Conservation (phyloP, 2,797 vertebrate genomes). For the Hydrolagus colliei region DNA sequence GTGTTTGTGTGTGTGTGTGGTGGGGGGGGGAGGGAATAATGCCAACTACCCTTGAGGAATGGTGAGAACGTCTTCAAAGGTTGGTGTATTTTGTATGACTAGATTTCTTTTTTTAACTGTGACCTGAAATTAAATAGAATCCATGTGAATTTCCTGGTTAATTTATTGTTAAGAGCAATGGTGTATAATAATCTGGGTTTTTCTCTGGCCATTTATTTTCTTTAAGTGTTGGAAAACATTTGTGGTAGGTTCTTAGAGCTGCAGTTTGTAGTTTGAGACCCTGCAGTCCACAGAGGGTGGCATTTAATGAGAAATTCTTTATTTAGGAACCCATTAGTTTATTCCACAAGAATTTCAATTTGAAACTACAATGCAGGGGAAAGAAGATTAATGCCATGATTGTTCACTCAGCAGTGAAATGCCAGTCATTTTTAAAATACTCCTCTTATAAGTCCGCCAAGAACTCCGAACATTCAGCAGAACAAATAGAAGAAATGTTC, state of each 20-base stretch:
- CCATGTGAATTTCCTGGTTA: background rate
- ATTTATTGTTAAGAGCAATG: background rate
- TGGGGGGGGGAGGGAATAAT: too few species aligned
- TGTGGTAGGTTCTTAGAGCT: background rate
- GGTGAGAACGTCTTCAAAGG: background rate
- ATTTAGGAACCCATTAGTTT: background rate
- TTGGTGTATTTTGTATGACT: background rate
- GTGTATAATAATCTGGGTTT: background rate
- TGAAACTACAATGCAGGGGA: background rate
- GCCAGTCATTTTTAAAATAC: background rate
- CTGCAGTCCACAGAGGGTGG: background rate
- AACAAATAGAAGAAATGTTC: background rate
- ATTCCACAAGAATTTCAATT: conserved; percentile 8
- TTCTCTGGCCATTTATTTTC: conserved; percentile 8
- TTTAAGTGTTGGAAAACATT: conserved; percentile 9
- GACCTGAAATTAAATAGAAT: background rate
- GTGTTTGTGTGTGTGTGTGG: too few species aligned
- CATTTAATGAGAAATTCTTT: conserved; percentile 9
- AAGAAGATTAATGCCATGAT: background rate
- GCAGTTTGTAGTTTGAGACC: background rate
- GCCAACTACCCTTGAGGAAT: background rate
- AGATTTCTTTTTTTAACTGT: background rate
- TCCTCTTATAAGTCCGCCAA: background rate
- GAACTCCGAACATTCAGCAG: background rate
- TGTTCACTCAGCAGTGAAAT: background rate